Base-by-base conservation (phyloP, 2,888 invertebrate species). In the Diogma glabrata region DNA sequence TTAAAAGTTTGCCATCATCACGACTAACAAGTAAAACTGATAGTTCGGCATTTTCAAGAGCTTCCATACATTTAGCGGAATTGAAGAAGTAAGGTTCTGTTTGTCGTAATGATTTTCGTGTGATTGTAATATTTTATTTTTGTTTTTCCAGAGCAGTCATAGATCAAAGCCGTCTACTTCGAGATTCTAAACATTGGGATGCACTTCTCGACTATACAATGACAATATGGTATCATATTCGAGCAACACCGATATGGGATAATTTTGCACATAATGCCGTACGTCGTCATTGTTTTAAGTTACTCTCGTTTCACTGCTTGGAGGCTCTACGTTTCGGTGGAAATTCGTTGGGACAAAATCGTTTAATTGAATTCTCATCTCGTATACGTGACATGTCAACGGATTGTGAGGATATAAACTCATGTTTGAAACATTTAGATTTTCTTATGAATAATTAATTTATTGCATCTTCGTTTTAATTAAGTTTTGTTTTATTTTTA, bases 111-210 rank as follows among this genome's bases (percentile, higher is more conserved):
- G 28, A 7, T 36, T 12, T 36, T n/a, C 10, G 2, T n/a, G 7
- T n/a, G n/a, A 36, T 12, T 12, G 7, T 23, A 38, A 28, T 51
- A 20, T 7, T 36, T 50, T 47, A 3, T 26, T 38, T 48, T 49
- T 26, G 14, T 17, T 16, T 45, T 52, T 48, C 22, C 50, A 50
- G 46, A 64, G 61, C 73, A 53, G 67, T 87, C 6, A 65, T 79
- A 4, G 81, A 80, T 23, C 84, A 85, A 59, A 84, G 85, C 1
- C 79, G 71, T 53, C 71, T 74, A 14, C 66, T 87, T 48, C 72
- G 80, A 2, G 82, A 84, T 50, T 81, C 84, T 3, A 80, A 84
- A 53, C 80, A 85, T 57, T 88, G 87, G 87, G 77, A 78, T 55
- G 76, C 83, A 0, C 74, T 84, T 0, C 65, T 87, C 23, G 79